Percentiles rank a stretch among this genome's conserved stretches.
Evolutionary conservation across 2,113 vertebrate species (phyloP).

Genomic region (Terrapene triunguis): DNA sequence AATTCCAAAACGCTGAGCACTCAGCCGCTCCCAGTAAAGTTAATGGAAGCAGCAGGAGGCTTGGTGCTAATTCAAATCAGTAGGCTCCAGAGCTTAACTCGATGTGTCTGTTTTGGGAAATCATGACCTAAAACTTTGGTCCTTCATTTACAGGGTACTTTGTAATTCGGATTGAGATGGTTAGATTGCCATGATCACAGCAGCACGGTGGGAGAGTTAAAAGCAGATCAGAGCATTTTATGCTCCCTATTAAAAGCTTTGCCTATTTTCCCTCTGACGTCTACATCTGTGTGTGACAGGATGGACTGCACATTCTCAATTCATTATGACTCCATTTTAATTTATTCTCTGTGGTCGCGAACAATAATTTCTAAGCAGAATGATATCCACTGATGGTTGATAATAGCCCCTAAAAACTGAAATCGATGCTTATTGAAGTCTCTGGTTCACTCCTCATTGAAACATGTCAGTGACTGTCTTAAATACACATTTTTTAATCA

Average conservation of each 20-base stretch:
- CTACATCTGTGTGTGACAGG: not conserved
- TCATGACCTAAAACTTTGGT: not conserved
- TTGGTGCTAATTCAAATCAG: not conserved
- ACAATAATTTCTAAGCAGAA: not conserved
- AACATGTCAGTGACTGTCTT: not conserved
- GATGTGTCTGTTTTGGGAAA: not conserved
- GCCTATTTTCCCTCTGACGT: not conserved
- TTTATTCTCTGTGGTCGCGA: not conserved
- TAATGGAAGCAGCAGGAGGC: not conserved
- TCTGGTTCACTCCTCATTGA: conserved; percentile 3
- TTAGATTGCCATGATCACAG: rapidly evolving
- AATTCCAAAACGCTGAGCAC: not conserved
- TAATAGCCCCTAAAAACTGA: not conserved
- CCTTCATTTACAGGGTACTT: not conserved
- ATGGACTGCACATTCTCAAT: not conserved
- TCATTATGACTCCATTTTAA: not conserved
- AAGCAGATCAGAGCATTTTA: rapidly evolving
- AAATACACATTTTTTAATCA: conserved; percentile 2
- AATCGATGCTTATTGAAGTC: not conserved
- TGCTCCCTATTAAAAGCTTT: not conserved
- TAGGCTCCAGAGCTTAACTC: not conserved
- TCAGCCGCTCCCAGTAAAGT: not conserved
- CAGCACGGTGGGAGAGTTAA: not conserved
- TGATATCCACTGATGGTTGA: not conserved
- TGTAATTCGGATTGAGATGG: not conserved